These are phyloP conservation scores for Cherax quadricarinatus DNA, from an alignment of 1,140 invertebrate species.

Conservation along the genomic window DNA sequence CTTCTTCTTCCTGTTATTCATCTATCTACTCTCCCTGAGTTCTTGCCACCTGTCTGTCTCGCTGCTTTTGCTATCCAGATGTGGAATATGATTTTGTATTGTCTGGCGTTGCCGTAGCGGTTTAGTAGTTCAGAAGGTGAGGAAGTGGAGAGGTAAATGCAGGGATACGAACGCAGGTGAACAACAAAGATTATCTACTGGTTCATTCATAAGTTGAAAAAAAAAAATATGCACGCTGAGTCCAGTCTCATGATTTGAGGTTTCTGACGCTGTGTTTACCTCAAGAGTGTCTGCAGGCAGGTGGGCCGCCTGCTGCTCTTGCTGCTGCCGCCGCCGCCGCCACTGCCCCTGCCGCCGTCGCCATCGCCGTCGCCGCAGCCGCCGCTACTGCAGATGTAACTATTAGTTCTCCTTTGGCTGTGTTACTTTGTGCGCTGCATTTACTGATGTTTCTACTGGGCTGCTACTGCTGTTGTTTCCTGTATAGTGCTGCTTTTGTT, in stretches of 20 bases:
- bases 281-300: not conserved
- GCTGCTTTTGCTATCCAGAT: not conserved
- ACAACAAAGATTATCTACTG: not conserved
- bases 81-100: not conserved
- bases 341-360: not conserved
- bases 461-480: too few relatives aligned
- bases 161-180: not conserved
- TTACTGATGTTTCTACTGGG: too few relatives aligned
- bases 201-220: not conserved
- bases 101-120: not conserved
- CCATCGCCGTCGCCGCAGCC: not conserved
- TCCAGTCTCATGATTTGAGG: not conserved
- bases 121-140: not conserved
- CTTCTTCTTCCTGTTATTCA: constrained; percentile 11
- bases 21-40: not conserved
- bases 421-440: too few relatives aligned
- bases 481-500: too few relatives aligned
- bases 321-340: not conserved
- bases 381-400: not conserved
- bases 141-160: too few relatives aligned
- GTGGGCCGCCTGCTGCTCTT: not conserved
- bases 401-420: not conserved
- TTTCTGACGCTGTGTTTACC: not conserved
- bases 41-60: not conserved
- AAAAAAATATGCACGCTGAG: not conserved